A percentile compares a stretch with the other conserved stretches of the same genome.
phyloP scores from a whole-genome alignment of 2,888 invertebrate species.

The Synanthedon formicaeformis region DNA sequence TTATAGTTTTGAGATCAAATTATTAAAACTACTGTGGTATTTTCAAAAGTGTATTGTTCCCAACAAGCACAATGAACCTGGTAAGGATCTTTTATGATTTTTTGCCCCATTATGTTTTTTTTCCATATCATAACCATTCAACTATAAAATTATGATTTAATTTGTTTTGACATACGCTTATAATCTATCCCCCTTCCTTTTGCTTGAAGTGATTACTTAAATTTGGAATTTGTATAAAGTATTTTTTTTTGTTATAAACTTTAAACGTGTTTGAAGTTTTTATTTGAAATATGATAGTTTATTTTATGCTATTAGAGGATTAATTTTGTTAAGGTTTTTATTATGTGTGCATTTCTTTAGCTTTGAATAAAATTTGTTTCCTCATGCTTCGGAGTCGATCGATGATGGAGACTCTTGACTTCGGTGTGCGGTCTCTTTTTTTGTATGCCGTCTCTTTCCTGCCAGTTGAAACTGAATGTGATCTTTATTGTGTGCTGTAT shows the following conservation, averaged over 20 bases:
- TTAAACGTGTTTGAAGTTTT: not conserved
- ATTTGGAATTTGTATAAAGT: not conserved
- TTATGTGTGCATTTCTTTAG: constrained; percentile 14
- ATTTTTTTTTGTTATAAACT: constrained; percentile 4
- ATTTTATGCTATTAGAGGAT: constrained; percentile 19
- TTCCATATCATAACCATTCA: constrained; percentile 45
- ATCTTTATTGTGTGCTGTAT: constrained; percentile 58
- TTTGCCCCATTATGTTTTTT: constrained; percentile 25
- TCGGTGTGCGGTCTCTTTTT: constrained; percentile 42
- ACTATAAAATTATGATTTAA: constrained; percentile 65
- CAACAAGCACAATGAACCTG: constrained; percentile 57
- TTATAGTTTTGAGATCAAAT: constrained; percentile 39
- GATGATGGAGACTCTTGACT: constrained; percentile 66
- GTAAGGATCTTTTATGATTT: constrained; percentile 55
- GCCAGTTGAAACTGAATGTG: constrained; percentile 41
- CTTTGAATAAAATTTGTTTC: constrained; percentile 10
- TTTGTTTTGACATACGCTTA: constrained; percentile 63
- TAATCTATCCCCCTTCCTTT: constrained; percentile 28
- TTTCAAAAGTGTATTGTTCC: constrained; percentile 47
- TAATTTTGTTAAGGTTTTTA: constrained; percentile 17
- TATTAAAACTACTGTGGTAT: constrained; percentile 37
- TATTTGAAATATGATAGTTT: constrained; percentile 43
- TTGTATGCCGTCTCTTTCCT: constrained; percentile 45
- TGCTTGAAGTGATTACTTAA: constrained; percentile 12
- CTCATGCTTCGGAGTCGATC: constrained; percentile 39